Evolutionary conservation across 2,797 vertebrate genomes (phyloP), one percentile per base, ranked within the genome.

Genomic region (Triplophysa bombifrons): DNA sequence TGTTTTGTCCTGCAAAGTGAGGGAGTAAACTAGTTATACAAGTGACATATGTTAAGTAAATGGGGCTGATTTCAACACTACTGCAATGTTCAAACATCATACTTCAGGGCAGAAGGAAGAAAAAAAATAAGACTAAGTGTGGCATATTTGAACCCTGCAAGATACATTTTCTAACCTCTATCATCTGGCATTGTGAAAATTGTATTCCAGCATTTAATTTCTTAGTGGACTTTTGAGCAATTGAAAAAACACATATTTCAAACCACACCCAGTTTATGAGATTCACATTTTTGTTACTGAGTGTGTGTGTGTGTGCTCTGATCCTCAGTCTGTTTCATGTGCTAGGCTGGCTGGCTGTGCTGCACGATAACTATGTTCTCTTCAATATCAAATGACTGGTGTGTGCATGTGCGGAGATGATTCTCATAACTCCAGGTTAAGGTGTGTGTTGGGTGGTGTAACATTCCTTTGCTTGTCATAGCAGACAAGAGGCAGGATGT

Each of bases 341-440:
- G 68, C 56, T 77, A 82, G 67, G 63, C 53, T 69, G 46, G 8
- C 55, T 50, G 63, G 20, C 65, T 53, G 38, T 58, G 68, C 64
- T 82, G 20, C 30, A 72, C 56, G 46, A 66, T 6, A 64, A 72
- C 50, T 76, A 67, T 78, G 20, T 65, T n/a, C 27, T 77, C 76
- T 48, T 65, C 66, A 51, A 56, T 30, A 72, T n/a, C 38, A 83
- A 81, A 83, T 66, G 53, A 53, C 85, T 74, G 73, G 78, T 74
- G 19, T 78, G 77, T 80, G 50, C 72, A 61, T 74, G 46, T 71
- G 83, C 44, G 22, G 34, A 76, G 19, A 61, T 71, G 44, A 83
- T 81, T 86, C 76, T 77, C 27, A 69, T 83, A 72, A 71, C 85
- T 86, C 76, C 79, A 83, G 79, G 83, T 76, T 69, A 80, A 50